phyloP scores from a whole-genome alignment of 2,888 invertebrate genomes.

The Xiphydria camelus region DNA sequence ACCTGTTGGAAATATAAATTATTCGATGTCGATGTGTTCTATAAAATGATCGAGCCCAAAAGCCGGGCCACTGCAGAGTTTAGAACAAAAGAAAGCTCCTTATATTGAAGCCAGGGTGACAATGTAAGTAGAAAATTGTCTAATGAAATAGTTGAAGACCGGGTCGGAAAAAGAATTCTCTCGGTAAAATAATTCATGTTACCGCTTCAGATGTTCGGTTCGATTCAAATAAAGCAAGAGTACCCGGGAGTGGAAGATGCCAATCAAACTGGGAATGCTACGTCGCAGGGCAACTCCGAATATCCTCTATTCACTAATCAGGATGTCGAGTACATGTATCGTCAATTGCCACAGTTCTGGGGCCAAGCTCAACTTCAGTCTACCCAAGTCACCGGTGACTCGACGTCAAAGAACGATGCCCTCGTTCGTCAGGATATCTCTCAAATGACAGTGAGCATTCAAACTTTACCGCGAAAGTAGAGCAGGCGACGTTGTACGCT shows the following conservation, averaged over 20 bases:
- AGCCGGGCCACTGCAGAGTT: too few species aligned
- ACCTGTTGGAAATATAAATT: too few species aligned
- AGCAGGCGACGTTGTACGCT: neutral
- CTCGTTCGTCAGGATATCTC: conserved; percentile 37
- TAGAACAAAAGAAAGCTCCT: too few species aligned
- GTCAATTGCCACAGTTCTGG: conserved; percentile 53
- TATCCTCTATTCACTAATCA: conserved; percentile 50
- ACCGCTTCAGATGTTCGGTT: conserved; percentile 48
- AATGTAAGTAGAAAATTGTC: too few species aligned
- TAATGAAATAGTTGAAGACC: too few species aligned
- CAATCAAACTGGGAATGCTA: conserved; percentile 37
- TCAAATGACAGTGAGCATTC: conserved; percentile 39
- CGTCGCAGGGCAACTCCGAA: conserved; percentile 39
- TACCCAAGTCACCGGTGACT: conserved; percentile 41
- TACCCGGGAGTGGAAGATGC: conserved; percentile 47
- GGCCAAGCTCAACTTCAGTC: conserved; percentile 45
- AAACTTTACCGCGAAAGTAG: too few species aligned
- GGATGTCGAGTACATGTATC: conserved; percentile 51
- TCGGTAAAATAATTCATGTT: neutral
- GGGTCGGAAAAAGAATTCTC: too few species aligned
- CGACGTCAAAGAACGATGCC: conserved; percentile 42
- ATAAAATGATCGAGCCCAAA: too few species aligned
- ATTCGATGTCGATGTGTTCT: too few species aligned
- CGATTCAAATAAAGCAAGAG: conserved; percentile 54
- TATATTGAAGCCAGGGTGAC: too few species aligned